These are phyloP conservation scores for Macroteleia sp. DNA, from an alignment of 2,888 invertebrate genomes.

Conservation along the genomic window DNA sequence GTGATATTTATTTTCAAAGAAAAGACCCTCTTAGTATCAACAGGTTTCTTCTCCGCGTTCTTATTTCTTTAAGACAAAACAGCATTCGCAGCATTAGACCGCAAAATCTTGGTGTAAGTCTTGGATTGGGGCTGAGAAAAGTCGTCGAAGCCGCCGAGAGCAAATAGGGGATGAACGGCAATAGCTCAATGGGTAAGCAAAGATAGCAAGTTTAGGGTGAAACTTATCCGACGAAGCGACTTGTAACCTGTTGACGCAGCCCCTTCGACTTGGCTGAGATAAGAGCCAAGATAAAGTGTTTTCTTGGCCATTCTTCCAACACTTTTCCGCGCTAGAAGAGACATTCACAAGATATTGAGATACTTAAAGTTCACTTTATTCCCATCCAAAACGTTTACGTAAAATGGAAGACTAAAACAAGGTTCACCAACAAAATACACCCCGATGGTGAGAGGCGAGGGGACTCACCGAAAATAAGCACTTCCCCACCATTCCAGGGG, in stretches of 20 bases:
- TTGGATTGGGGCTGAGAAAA: slow-evolving; percentile 71
- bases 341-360: slow-evolving; percentile 22
- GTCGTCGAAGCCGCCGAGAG: slow-evolving; percentile 62
- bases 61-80: slow-evolving; percentile 49
- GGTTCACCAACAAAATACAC: too few relatives aligned
- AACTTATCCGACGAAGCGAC: slow-evolving; percentile 71
- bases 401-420: too few relatives aligned
- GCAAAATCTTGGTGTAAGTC: slow-evolving; percentile 75
- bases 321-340: slow-evolving; percentile 41
- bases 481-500: too few relatives aligned
- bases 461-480: too few relatives aligned
- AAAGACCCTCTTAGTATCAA: slow-evolving; percentile 70
- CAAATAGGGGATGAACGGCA: slow-evolving; percentile 65
- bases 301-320: slow-evolving; percentile 71
- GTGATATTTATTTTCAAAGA: slow-evolving; percentile 20
- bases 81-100: slow-evolving; percentile 56
- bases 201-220: slow-evolving; percentile 66
- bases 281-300: slow-evolving; percentile 76
- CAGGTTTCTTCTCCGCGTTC: slow-evolving; percentile 75
- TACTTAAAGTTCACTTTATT: slow-evolving; percentile 14
- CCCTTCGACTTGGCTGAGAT: slow-evolving; percentile 64
- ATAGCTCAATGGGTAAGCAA: slow-evolving; percentile 64
- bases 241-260: slow-evolving; percentile 81
- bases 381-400: too few relatives aligned
- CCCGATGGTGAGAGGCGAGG: too few relatives aligned